Conservation (phyloP, 1,140 invertebrate genomes). For the Kradibia gibbosae region DNA sequence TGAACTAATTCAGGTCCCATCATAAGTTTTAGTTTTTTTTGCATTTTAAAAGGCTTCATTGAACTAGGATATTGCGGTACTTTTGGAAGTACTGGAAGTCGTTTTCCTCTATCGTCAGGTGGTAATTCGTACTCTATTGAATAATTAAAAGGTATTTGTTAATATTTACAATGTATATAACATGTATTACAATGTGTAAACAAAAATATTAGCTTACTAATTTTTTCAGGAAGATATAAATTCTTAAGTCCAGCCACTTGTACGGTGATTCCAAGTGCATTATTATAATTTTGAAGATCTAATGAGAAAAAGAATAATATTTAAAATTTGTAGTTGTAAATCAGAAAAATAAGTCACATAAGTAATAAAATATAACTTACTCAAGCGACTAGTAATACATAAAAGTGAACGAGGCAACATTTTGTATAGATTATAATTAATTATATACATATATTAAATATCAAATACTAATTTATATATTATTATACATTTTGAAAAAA, state of each 20-base stretch:
- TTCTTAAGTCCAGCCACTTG: constrained; percentile 76
- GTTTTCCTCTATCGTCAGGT: constrained; percentile 81
- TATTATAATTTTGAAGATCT: constrained; percentile 5
- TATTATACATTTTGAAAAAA: too few relatives aligned
- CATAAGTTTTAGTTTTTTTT: constrained; percentile 86
- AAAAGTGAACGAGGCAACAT: constrained; percentile 25
- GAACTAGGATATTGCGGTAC: constrained; percentile 79
- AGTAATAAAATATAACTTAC: constrained; percentile 12
- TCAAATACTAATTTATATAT: too few relatives aligned
- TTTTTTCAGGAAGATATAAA: constrained; percentile 72
- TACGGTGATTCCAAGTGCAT: constrained; percentile 12
- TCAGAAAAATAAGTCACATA: neutral
- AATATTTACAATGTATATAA: constrained; percentile 8
- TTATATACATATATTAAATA: too few relatives aligned
- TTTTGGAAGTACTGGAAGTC: constrained; percentile 80
- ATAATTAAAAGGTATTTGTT: constrained; percentile 26
- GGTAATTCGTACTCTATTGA: constrained; percentile 74
- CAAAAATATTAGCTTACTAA: neutral
- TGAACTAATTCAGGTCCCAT: constrained; percentile 91
- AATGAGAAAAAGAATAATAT: neutral
- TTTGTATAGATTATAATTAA: neutral
- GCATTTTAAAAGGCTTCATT: constrained; percentile 85
- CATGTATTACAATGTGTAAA: constrained; percentile 7
- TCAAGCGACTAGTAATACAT: neutral
- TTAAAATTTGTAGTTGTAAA: constrained; percentile 4